Conservation (phyloP, 2,888 invertebrate species). For the Buathra laborator region DNA sequence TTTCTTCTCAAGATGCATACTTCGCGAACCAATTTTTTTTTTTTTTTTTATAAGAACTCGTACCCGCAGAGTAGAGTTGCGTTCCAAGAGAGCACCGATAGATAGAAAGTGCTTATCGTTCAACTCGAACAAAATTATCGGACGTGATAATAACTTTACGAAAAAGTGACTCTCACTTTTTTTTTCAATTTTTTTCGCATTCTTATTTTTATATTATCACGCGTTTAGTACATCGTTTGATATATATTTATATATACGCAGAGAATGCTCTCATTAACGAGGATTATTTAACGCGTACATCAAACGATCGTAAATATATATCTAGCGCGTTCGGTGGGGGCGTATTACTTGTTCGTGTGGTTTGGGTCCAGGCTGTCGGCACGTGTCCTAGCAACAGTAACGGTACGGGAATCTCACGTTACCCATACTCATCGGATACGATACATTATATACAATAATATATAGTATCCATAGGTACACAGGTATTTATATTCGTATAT, state of each 20-base stretch:
- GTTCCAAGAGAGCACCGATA: too few relatives aligned
- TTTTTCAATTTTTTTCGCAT: background rate
- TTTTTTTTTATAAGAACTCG: too few relatives aligned
- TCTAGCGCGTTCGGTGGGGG: constrained; percentile 6
- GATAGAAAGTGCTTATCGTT: too few relatives aligned
- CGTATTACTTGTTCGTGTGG: constrained; percentile 22
- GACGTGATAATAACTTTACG: too few relatives aligned
- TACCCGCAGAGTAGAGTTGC: too few relatives aligned
- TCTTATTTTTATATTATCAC: background rate
- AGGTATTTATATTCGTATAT: constrained; percentile 31
- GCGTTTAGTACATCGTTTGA: too few relatives aligned
- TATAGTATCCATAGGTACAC: constrained; percentile 17
- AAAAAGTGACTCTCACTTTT: background rate
- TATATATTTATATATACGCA: too few relatives aligned
- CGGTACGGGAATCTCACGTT: background rate
- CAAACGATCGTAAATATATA: constrained; percentile 41
- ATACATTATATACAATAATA: constrained; percentile 21
- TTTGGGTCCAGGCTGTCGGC: constrained; percentile 49
- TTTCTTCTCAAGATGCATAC: too few relatives aligned
- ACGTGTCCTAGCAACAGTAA: constrained; percentile 23
- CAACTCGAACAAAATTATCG: too few relatives aligned
- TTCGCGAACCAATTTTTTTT: too few relatives aligned
- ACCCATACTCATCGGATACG: background rate
- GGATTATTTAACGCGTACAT: constrained; percentile 30
- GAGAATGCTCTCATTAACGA: constrained; percentile 23